Base-by-base conservation (phyloP, 2,797 vertebrate species). In the Gadopsis marmoratus region DNA sequence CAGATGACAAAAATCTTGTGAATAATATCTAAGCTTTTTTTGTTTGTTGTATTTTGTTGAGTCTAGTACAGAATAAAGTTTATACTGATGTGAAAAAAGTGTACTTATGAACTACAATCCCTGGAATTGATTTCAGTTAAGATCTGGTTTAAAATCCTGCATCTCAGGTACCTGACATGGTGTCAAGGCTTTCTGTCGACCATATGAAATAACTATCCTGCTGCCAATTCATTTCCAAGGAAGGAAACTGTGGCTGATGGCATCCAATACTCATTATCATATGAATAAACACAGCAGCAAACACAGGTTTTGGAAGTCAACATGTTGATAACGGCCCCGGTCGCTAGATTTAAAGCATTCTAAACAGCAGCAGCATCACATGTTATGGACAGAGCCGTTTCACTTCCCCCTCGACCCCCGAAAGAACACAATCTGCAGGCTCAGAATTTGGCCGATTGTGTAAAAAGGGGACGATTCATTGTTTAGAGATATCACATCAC, bases 381-480 rank as follows among this genome's bases (percentile, higher is more conserved):
- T 47, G n/a, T 78, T 61, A 33, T 33, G 8, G 54, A 56, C 7
- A 11, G 35, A 71, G 47, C 4, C 0, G 1, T 56, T 14, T 62
- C 61, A 35, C 50, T 50, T 37, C 21, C 43, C 23, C 5, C 31
- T 35, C 0, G 0, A 70, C n/a, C 53, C 13, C 13, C 10, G 26
- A 9, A n/a, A 68, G 64, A n/a, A 41, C 56, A 51, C 53, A 74
- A 74, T 79, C 66, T 47, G n/a, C 10, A 33, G 60, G 8, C 70
- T 82, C 45, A 13, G 67, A 67, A 85, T 84, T 74, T 64, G 68
- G 6, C 66, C 29, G 56, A 81, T 29, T 77, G 82, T 71, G 56
- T 54, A 45, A 81, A 84, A 87, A 85, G 41, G 33, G 73, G 61
- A 64, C 86, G 71, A 79, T 83, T 79, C 81, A 82, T 87, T 78